Evolutionary conservation across 2,113 vertebrate genomes (phyloP), one percentile per base, ranked within the genome.

Genomic region (Ursus arctos): DNA sequence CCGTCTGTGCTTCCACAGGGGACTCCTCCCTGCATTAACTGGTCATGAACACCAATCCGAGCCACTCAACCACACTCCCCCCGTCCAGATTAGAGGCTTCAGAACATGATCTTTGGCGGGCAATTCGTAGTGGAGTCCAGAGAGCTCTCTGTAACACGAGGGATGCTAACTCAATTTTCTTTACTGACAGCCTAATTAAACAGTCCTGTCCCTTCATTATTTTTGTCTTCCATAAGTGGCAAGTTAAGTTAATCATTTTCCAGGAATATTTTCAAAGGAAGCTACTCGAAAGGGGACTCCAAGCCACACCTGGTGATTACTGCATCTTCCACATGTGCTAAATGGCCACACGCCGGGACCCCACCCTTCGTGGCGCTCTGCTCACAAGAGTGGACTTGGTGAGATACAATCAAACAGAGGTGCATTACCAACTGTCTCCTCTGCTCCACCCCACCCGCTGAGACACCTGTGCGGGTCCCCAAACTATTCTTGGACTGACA

Each of bases 101-200:
- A n/a, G 83, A 80, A 26, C 40, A 13, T 15, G 33, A 1, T 47
- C 5, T 6, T 3, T 31, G 24, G 24, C 6, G 2, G 47, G 43
- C 89, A 9, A 5, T 71, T 31, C 74, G 9, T 12, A 76, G 79
- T 36, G 26, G 51, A 69, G 16, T 16, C 2, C 15, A 63, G 67
- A 55, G 67, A 61, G 21, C 57, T 93, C 72, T 67, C 63, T 59
- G 33, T 15, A 33, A 40, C 24, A 51, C 55, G 65, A 59, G 11
- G 87, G 53, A 80, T 49, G 31, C 36, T 43, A 36, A 94, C 71
- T 92, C 76, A 49, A 63, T 91, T 88, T 90, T 91, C 74, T 88
- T 97, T 94, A 85, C 87, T 43, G 95, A 67, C 69, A n/a, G 36
- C 63, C 63, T 95, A 87, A 88, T 95, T 84, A 84, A 92, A 72